A percentile compares a stretch with the other conserved stretches of the same genome.
phyloP scores from a whole-genome alignment of 1,140 invertebrate species.

The Nephotettix cincticeps region DNA sequence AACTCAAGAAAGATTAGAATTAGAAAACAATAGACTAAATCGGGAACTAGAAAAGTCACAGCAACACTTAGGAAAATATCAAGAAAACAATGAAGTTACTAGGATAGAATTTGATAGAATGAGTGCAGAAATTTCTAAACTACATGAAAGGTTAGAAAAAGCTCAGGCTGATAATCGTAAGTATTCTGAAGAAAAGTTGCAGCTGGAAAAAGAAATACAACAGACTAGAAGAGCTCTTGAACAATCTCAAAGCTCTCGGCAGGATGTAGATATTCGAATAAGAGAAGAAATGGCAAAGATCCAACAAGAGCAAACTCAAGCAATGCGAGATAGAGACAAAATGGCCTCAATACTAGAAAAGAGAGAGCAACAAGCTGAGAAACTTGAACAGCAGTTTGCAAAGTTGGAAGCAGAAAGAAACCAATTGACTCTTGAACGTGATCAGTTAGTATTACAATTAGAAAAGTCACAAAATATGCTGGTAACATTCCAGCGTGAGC shows the following conservation, averaged over 20 bases:
- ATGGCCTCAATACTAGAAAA: slow-evolving; percentile 70
- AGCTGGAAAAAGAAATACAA: slow-evolving; percentile 71
- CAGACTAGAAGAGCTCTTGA: slow-evolving; percentile 63
- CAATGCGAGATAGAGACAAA: slow-evolving; percentile 68
- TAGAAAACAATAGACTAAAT: slow-evolving; percentile 78
- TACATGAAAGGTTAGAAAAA: slow-evolving; percentile 74
- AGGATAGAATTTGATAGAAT: slow-evolving; percentile 82
- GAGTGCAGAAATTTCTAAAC: slow-evolving; percentile 71
- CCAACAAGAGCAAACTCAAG: slow-evolving; percentile 69
- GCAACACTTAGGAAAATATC: slow-evolving; percentile 74
- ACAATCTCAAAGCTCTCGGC: slow-evolving; percentile 59
- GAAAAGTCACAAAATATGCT: slow-evolving; percentile 92
- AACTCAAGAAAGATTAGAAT: slow-evolving; percentile 75
- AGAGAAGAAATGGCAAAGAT: slow-evolving; percentile 45
- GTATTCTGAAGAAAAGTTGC: slow-evolving; percentile 48
- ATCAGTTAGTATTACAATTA: slow-evolving; percentile 83
- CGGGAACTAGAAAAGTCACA: slow-evolving; percentile 86
- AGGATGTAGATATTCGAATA: slow-evolving; percentile 49
- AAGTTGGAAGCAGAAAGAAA: slow-evolving; percentile 83
- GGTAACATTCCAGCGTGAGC: slow-evolving; percentile 87
- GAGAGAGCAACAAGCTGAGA: slow-evolving; percentile 73
- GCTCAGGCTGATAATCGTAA: slow-evolving; percentile 59
- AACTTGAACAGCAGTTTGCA: slow-evolving; percentile 77
- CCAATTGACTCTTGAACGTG: slow-evolving; percentile 78
- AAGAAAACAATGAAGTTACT: slow-evolving; percentile 74